Base-by-base conservation (phyloP, 2,888 invertebrate genomes). In the Biston stratarius region DNA sequence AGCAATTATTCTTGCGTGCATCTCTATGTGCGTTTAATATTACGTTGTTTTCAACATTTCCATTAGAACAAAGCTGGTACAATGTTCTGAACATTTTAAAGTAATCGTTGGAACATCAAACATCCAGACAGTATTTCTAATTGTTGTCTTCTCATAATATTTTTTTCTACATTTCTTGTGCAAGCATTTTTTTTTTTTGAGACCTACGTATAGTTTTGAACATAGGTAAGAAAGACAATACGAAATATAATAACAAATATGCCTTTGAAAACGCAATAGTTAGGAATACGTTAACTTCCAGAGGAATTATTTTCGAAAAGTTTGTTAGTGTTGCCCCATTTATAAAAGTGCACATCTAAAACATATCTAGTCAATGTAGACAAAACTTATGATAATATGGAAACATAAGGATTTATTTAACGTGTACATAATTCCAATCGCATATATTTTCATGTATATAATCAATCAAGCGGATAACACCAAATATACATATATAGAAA, bases 191-290 rank as follows among this genome's bases (percentile, higher is more conserved):
- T 38, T 55, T n/a, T 6, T 38, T 38, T 55, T 12, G 24, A 48
- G 42, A 11, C 34, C 69, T 79, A 72, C 64, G 74, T 84, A 86
- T 88, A 87, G 81, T 86, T 89, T 89, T 77, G 91, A 92, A 91
- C 92, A 92, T 92, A 92, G 91, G 87, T 91, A 91, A 92, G 92
- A 92, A 91, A 92, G 93, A 93, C 93, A 93, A 93, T 93, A 93
- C 92, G 86, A 92, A 88, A 92, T 91, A 92, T 88, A 87, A 84
- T 68, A 68, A 68, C 67, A 68, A 40, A 68, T 57, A 92, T 91
- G 93, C 93, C 93, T 92, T 93, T 84, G 59, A 72, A 79, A 88
- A 87, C 80, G 91, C 92, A 92, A 92, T 92, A 92, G 92, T 86
- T 91, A 89, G 83, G 87, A 80, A 87, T 91, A 88, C 80, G 88